Conservation (phyloP, 2,888 invertebrate species). For the Drosophila histrio region DNA sequence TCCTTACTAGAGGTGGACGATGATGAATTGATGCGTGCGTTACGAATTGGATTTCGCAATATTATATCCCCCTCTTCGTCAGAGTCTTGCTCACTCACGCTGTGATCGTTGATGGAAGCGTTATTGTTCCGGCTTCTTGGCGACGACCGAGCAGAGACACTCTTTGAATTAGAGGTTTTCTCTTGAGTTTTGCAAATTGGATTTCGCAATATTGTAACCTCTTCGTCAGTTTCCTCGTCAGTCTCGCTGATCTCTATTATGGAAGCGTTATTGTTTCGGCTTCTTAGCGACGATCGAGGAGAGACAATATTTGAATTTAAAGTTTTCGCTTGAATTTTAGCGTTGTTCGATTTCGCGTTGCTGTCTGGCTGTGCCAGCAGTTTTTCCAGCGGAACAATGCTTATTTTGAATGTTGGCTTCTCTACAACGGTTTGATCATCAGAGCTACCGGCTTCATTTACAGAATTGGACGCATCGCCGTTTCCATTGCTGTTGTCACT, state of each 20-base stretch:
- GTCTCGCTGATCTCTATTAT: slow-evolving; percentile 75
- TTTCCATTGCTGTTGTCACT: slow-evolving; percentile 29
- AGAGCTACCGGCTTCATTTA: slow-evolving; percentile 21
- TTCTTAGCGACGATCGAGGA: slow-evolving; percentile 26
- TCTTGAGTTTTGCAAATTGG: neutral
- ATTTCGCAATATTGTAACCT: neutral
- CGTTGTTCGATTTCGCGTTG: neutral
- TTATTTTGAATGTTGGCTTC: slow-evolving; percentile 68
- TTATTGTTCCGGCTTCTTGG: slow-evolving; percentile 54
- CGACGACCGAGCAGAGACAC: slow-evolving; percentile 13
- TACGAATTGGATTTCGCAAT: neutral
- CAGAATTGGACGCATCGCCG: slow-evolving; percentile 4
- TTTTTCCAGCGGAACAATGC: slow-evolving; percentile 80
- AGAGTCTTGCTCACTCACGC: slow-evolving; percentile 50
- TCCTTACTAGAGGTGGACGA: slow-evolving; percentile 8
- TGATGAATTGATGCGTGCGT: slow-evolving; percentile 9
- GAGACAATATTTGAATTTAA: neutral
- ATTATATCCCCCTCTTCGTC: slow-evolving; percentile 13
- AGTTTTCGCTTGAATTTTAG: neutral
- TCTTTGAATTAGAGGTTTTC: neutral
- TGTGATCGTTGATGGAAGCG: slow-evolving; percentile 69
- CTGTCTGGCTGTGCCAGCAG: slow-evolving; percentile 68
- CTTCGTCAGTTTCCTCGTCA: slow-evolving; percentile 30
- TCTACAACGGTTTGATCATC: slow-evolving; percentile 14
- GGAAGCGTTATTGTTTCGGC: slow-evolving; percentile 57